A percentile compares a stretch with the other conserved stretches of the same genome.
Conservation (phyloP, 1,140 invertebrate genomes). For the Leptestheria dahalacensis region DNA sequence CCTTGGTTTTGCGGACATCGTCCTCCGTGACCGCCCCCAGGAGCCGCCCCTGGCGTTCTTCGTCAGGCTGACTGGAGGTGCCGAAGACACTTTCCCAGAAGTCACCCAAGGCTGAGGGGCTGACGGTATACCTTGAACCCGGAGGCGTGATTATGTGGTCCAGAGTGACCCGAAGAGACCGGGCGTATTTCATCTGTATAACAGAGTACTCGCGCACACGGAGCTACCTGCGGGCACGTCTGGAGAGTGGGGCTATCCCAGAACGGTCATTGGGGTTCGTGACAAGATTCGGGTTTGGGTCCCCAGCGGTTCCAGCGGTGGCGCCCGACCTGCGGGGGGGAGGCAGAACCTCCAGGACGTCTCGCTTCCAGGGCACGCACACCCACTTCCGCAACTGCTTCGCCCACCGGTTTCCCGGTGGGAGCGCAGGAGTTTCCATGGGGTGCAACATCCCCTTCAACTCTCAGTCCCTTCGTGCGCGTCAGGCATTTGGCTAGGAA, state of each 20-base stretch:
- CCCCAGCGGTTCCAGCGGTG: not conserved
- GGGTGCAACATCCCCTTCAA: no score
- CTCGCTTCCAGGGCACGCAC: no score
- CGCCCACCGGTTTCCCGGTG: no score
- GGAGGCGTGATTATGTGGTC: slow-evolving; percentile 9
- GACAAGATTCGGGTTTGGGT: not conserved
- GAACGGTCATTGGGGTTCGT: not conserved
- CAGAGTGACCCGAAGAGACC: not conserved
- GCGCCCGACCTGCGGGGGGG: no score
- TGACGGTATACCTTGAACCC: slow-evolving; percentile 3
- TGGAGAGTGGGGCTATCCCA: no score
- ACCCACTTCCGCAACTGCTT: no score
- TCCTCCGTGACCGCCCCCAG: not conserved
- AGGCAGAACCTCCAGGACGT: no score
- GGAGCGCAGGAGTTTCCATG: no score
- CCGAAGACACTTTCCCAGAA: slow-evolving; percentile 13
- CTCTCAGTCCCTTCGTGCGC: no score
- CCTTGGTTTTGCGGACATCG: not conserved
- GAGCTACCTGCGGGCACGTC: not conserved
- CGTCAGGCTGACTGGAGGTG: slow-evolving; percentile 15
- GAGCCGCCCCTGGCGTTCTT: not conserved
- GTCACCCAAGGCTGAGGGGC: not conserved
- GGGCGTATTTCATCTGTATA: not conserved
- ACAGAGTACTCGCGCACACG: not conserved
- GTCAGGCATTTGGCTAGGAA: no score